Evolutionary conservation across 2,113 vertebrate species (phyloP).

Genomic region (Vanacampus margaritifer): DNA sequence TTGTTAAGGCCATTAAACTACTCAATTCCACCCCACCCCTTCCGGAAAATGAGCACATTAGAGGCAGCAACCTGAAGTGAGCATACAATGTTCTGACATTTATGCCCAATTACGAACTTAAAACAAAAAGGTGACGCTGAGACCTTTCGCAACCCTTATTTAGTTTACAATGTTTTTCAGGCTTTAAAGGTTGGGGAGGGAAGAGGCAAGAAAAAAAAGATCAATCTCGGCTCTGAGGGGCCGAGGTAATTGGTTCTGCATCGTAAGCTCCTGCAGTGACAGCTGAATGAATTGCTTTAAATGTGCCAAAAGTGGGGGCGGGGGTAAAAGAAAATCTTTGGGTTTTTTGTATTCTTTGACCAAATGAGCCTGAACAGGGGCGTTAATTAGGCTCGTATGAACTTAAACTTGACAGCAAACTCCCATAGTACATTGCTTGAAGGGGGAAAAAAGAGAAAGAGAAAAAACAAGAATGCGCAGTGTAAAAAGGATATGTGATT

Average conservation of each 20-base stretch:
- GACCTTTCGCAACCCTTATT: conserved; percentile 78
- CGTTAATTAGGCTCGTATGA: conserved; percentile 77
- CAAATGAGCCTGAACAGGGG: conserved; percentile 79
- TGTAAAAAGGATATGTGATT: conserved; percentile 64
- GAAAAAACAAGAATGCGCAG: conserved; percentile 35
- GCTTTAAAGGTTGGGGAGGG: conserved; percentile 64
- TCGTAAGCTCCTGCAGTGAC: conserved; percentile 75
- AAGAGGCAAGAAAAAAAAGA: conserved; percentile 53
- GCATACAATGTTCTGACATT: conserved; percentile 79
- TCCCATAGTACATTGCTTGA: conserved; percentile 65
- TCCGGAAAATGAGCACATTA: conserved; percentile 72
- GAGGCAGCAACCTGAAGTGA: conserved; percentile 72
- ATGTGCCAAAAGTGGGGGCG: conserved; percentile 45
- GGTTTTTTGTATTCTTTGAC: conserved; percentile 76
- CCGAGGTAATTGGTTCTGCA: conserved; percentile 82
- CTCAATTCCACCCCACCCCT: conserved; percentile 64
- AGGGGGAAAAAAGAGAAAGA: conserved; percentile 16
- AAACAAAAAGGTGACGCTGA: conserved; percentile 78
- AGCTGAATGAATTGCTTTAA: conserved; percentile 81
- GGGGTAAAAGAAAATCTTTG: conserved; percentile 54
- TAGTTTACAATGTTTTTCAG: conserved; percentile 68
- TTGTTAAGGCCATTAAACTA: conserved; percentile 66
- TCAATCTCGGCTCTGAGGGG: conserved; percentile 75
- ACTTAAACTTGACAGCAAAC: conserved; percentile 75
- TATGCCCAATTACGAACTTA: conserved; percentile 80